Percentiles rank a stretch among this genome's conserved stretches.
These are phyloP conservation scores for Dysmachus trigonus DNA, from an alignment of 2,888 invertebrate species.

Conservation along the genomic window DNA sequence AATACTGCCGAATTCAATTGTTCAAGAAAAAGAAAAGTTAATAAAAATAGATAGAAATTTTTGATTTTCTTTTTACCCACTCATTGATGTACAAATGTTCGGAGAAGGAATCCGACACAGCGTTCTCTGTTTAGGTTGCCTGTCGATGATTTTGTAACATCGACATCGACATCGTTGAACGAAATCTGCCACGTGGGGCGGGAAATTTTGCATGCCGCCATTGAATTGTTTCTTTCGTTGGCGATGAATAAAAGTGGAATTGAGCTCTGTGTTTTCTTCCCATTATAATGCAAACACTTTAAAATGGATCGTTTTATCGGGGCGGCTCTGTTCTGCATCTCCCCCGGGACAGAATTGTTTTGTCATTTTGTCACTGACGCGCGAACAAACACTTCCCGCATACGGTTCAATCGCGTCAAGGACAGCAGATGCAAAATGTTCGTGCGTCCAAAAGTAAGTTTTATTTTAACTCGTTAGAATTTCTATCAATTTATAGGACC, in stretches of 20 bases:
- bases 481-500: not conserved
- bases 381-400: not conserved
- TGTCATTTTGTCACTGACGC: not conserved
- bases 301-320: not conserved
- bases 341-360: not conserved
- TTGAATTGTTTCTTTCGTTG: not conserved
- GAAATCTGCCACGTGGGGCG: not conserved
- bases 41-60: not conserved
- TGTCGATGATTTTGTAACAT: not conserved
- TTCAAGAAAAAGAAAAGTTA: not conserved
- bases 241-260: not conserved
- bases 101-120: not conserved
- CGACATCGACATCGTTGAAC: not conserved
- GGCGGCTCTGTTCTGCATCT: not conserved
- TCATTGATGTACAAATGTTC: not conserved
- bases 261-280: not conserved
- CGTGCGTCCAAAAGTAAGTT: not conserved
- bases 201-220: not conserved
- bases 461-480: not conserved
- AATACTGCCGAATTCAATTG: too few relatives aligned
- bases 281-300: not conserved
- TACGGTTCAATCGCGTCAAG: not conserved
- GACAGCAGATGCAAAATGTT: not conserved
- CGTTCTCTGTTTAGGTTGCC: not conserved
- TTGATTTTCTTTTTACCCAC: not conserved